Evolutionary conservation across 2,888 invertebrate genomes (phyloP).

Genomic region (Hoplodrina ambigua): DNA sequence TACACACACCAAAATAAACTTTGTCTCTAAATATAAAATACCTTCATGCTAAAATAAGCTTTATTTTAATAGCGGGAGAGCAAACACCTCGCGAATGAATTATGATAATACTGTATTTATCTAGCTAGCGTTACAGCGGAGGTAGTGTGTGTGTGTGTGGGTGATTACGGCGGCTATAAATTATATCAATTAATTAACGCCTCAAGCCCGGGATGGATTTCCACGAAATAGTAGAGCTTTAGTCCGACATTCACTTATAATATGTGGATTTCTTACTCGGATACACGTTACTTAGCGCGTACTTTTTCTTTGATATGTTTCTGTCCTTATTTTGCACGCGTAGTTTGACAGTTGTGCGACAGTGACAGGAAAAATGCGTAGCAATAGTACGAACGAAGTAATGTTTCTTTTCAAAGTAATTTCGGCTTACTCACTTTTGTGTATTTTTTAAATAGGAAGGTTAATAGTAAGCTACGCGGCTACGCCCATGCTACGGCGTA

Average conservation of each 20-base stretch:
- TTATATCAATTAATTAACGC: conserved; percentile 72
- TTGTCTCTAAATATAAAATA: not conserved
- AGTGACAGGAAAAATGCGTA: not conserved
- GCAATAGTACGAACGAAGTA: too few relatives aligned
- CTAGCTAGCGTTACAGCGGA: conserved; percentile 27
- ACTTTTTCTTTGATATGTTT: not conserved
- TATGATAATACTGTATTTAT: conserved; percentile 57
- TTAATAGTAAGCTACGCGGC: not conserved
- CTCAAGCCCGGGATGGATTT: conserved; percentile 58
- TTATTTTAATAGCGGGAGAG: conserved; percentile 30
- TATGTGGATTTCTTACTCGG: not conserved
- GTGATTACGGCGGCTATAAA: conserved; percentile 67
- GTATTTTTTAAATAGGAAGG: not conserved
- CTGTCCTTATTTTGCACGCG: not conserved
- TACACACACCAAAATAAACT: conserved; percentile 20
- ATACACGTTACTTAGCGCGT: too few relatives aligned
- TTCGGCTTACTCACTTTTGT: not conserved
- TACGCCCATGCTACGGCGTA: conserved; percentile 19
- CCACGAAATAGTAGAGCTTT: conserved; percentile 21
- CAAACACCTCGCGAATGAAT: conserved; percentile 45
- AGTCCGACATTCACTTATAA: not conserved
- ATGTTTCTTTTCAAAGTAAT: too few relatives aligned
- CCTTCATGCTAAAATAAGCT: conserved; percentile 12
- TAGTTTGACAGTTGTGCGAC: not conserved
- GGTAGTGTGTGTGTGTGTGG: conserved; percentile 38